Evolutionary conservation across 2,888 invertebrate species (phyloP).

Genomic region (Athrips mouffetella): DNA sequence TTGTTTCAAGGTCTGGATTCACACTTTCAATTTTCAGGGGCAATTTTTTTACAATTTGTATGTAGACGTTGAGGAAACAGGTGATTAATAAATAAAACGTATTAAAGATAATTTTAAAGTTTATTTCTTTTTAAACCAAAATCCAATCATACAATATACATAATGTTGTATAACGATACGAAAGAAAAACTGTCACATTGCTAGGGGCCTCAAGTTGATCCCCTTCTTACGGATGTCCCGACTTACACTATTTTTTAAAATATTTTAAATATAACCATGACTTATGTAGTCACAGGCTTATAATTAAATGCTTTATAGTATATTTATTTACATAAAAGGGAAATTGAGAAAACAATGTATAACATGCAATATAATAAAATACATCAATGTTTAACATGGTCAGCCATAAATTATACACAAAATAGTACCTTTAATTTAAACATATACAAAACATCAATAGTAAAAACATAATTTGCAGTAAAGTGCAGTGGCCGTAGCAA

Average conservation of each 20-base stretch:
- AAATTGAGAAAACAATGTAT: slow-evolving; percentile 32
- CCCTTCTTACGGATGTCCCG: slow-evolving; percentile 25
- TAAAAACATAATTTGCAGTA: too few species aligned
- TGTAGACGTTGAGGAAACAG: too few species aligned
- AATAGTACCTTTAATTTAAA: too few species aligned
- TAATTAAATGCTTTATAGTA: slow-evolving; percentile 36
- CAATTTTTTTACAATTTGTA: too few species aligned
- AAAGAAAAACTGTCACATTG: slow-evolving; percentile 33
- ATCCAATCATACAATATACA: slow-evolving; percentile 38
- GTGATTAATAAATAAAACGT: too few species aligned
- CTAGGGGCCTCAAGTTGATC: slow-evolving; percentile 17
- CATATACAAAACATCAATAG: too few species aligned
- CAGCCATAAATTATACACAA: too few species aligned
- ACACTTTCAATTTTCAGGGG: too few species aligned
- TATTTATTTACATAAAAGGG: slow-evolving; percentile 35
- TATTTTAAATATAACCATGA: slow-evolving; percentile 24
- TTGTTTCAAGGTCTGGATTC: too few species aligned
- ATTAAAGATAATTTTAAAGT: slow-evolving; percentile 30
- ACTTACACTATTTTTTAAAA: slow-evolving; percentile 29
- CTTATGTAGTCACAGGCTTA: slow-evolving; percentile 42
- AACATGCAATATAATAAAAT: slow-evolving; percentile 26
- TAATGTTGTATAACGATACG: slow-evolving; percentile 25
- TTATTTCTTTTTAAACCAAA: slow-evolving; percentile 41
- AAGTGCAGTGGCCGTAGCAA: too few species aligned
- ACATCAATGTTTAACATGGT: slow-evolving; percentile 17